These are phyloP conservation scores for Protula sp. DNA, from an alignment of 2,888 invertebrate species.

Conservation along the genomic window DNA sequence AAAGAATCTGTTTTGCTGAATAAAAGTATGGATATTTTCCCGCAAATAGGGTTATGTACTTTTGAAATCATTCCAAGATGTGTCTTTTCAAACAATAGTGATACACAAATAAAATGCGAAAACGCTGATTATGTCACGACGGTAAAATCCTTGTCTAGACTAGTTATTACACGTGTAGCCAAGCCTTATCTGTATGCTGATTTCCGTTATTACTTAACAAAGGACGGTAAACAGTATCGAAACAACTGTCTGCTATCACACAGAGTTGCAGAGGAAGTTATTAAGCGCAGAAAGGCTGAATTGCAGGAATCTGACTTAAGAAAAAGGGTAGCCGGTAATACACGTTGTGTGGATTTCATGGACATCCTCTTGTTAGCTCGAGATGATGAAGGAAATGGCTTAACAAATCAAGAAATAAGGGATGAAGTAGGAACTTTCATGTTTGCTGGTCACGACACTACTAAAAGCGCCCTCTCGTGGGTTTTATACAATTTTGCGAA, in stretches of 20 bases:
- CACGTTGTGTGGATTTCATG: slow-evolving; percentile 4
- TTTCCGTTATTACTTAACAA: too few species aligned
- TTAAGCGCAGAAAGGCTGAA: too few species aligned
- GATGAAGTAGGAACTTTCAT: slow-evolving; percentile 8
- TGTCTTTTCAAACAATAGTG: slow-evolving; percentile 30
- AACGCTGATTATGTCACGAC: not conserved
- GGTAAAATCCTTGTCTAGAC: too few species aligned
- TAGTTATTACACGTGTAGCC: too few species aligned
- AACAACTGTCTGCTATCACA: too few species aligned
- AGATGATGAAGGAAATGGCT: not conserved
- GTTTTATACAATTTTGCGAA: not conserved
- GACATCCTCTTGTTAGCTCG: slow-evolving; percentile 5
- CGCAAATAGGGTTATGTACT: slow-evolving; percentile 27
- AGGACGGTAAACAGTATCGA: too few species aligned
- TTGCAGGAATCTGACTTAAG: too few species aligned
- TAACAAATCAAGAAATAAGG: slow-evolving; percentile 5
- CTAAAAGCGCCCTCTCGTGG: slow-evolving; percentile 8
- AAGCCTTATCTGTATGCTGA: not conserved
- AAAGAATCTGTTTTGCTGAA: not conserved
- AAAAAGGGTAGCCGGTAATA: too few species aligned
- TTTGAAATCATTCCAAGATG: slow-evolving; percentile 33
- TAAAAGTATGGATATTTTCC: slow-evolving; percentile 24
- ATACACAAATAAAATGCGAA: slow-evolving; percentile 24
- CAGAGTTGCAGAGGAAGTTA: too few species aligned
- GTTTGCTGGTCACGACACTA: slow-evolving; percentile 11